Conservation (phyloP, 2,113 vertebrate species). For the Cettia cetti region DNA sequence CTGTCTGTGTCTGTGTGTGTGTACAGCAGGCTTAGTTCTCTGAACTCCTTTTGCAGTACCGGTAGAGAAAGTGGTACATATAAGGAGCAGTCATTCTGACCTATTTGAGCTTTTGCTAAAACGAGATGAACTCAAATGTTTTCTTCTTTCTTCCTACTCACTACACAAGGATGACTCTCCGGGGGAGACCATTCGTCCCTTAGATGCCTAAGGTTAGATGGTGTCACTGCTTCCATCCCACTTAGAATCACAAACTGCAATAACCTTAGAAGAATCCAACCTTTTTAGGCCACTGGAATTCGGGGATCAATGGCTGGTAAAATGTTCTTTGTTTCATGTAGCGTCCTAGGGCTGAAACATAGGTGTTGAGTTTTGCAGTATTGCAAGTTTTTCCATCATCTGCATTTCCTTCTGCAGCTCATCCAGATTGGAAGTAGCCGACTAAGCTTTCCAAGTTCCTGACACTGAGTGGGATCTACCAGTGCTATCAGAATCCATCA, state of each 20-base stretch:
- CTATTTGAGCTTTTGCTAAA: background rate
- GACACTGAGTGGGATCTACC: background rate
- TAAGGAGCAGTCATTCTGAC: background rate
- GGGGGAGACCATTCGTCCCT: background rate
- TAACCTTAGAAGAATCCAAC: background rate
- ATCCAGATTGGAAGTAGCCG: accelerated
- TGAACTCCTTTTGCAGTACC: background rate
- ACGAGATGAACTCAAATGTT: background rate
- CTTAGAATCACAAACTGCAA: background rate
- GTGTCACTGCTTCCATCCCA: background rate
- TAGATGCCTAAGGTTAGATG: background rate
- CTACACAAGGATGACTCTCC: too few relatives aligned
- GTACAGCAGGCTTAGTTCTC: background rate
- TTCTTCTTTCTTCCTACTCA: background rate
- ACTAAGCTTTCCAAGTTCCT: background rate
- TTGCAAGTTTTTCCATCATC: accelerated
- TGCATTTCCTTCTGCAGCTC: background rate
- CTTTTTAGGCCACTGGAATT: background rate
- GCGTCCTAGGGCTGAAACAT: background rate
- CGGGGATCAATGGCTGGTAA: background rate
- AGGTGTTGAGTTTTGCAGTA: background rate
- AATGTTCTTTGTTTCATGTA: background rate
- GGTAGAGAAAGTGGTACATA: background rate
- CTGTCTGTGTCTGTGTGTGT: background rate
- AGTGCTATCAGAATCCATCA: background rate